Base-by-base conservation (phyloP, 2,113 vertebrate species). In the Tragulus kanchil region DNA sequence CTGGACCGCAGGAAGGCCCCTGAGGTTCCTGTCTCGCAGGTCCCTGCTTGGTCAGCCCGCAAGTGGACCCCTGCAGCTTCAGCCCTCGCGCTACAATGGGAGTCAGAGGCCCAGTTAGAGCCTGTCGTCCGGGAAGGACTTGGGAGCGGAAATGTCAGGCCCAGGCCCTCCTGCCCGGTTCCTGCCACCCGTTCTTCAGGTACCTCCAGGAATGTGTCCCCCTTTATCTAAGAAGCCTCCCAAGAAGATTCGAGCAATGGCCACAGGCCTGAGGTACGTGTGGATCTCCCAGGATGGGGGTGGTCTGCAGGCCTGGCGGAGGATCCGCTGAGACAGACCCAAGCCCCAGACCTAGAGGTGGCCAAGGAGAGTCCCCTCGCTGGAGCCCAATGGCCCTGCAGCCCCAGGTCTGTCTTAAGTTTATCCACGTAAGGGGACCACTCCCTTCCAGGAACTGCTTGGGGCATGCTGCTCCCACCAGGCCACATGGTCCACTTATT, bases 51-150 rank as follows among this genome's bases (percentile, higher is more conserved):
- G 52, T 42, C 59, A 62, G 54, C 61, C 26, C 45, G 13, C 26
- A 56, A 6, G 67, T 54, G 19, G 4, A 17, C 56, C 13, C 58
- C n/a, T 64, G 58, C 25, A 23, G 19, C 48, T 19, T 23, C 0
- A 6, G 5, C 25, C 28, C 4, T 50, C 79, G 8, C 12, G 0
- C 6, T 8, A 5, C 2, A 1, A 19, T 0, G 11, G 19, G 50
- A 13, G 31, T 3, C 11, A 3, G 26, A 28, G 54, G 48, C n/a
- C 16, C 4, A 11, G 36, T 17, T 0, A 0, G 45, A 31, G 45
- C 3, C 59, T 65, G 21, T 15, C 26, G 1, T 31, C 28, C 6
- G 25, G 26, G 17, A 23, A 36, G 69, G 67, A 50, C 21, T 52
- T 2, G 3, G 28, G 61, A 59, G 12, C 25, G 50, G 56, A 83